A percentile compares a stretch with the other conserved stretches of the same genome.
phyloP scores from a whole-genome alignment of 2,797 vertebrate genomes.

The Toxotes lorentzi region DNA sequence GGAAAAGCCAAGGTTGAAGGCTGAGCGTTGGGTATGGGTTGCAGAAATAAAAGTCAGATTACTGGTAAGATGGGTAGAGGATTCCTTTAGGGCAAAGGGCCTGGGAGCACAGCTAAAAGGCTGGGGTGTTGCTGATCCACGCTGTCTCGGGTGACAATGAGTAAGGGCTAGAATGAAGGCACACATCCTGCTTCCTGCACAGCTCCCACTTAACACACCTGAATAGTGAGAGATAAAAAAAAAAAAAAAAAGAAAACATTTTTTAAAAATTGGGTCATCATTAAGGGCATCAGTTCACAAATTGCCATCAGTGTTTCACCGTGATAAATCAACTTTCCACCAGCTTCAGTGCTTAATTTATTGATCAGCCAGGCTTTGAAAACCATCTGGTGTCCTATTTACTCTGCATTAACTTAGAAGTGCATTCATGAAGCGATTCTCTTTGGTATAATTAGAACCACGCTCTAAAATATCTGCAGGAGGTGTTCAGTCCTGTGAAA shows the following conservation, averaged over 20 bases:
- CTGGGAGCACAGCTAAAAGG: constrained; percentile 72
- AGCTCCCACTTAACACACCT: constrained; percentile 97
- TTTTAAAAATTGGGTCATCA: neutral
- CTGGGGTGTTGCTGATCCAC: constrained; percentile 88
- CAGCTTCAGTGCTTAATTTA: constrained; percentile 81
- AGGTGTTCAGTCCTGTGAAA: constrained; percentile 77
- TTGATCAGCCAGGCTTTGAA: constrained; percentile 84
- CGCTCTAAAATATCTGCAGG: constrained; percentile 76
- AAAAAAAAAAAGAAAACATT: neutral
- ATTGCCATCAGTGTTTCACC: constrained; percentile 52
- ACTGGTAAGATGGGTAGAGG: constrained; percentile 62
- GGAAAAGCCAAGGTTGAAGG: constrained; percentile 68
- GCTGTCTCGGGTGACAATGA: constrained; percentile 91
- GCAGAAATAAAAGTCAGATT: constrained; percentile 65
- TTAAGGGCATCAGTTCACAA: constrained; percentile 49
- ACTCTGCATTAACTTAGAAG: constrained; percentile 85
- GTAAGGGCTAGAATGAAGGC: constrained; percentile 99
- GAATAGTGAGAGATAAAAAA: constrained; percentile 61
- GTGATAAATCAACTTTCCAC: constrained; percentile 70
- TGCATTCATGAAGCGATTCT: constrained; percentile 82
- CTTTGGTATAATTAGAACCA: constrained; percentile 81
- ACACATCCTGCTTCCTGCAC: constrained; percentile 92
- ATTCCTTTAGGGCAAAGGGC: constrained; percentile 71
- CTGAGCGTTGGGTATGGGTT: constrained; percentile 54
- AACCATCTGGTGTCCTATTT: constrained; percentile 86